phyloP scores from a whole-genome alignment of 2,888 invertebrate species.

The Salticus scenicus region DNA sequence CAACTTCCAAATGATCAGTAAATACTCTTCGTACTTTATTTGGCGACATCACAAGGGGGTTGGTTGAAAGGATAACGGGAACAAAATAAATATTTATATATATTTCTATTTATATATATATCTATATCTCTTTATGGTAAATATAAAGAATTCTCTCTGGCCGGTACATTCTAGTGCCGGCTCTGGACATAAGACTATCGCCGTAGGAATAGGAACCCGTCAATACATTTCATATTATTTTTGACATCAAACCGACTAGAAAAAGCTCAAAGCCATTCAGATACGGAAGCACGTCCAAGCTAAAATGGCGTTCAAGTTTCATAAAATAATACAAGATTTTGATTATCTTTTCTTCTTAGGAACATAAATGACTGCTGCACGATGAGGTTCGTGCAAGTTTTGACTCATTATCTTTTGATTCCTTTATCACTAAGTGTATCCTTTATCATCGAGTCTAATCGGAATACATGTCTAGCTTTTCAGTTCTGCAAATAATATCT shows the following conservation, averaged over 20 bases:
- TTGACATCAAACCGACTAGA: constrained; percentile 23
- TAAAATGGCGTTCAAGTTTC: background rate
- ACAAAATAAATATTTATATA: constrained; percentile 69
- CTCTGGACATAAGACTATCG: constrained; percentile 18
- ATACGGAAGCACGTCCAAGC: constrained; percentile 11
- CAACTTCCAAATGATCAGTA: background rate
- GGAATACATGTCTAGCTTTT: background rate
- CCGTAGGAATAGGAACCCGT: background rate
- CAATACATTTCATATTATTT: constrained; percentile 2
- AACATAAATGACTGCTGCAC: constrained; percentile 64
- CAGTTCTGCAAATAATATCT: background rate
- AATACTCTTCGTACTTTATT: constrained; percentile 3
- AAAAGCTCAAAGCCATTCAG: background rate
- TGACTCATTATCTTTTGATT: constrained; percentile 58
- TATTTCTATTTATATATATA: constrained; percentile 64
- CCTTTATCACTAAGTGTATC: constrained; percentile 49
- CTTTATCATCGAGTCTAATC: constrained; percentile 23
- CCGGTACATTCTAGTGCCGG: constrained; percentile 22
- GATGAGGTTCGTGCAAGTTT: constrained; percentile 27
- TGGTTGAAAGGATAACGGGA: constrained; percentile 39
- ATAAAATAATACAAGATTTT: constrained; percentile 36
- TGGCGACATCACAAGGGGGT: constrained; percentile 39
- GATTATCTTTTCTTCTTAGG: constrained; percentile 44
- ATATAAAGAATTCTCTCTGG: constrained; percentile 67
- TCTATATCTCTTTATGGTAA: constrained; percentile 55